Percentiles rank a stretch among this genome's conserved stretches.
phyloP scores from a whole-genome alignment of 1,140 invertebrate genomes.

The Drosophila rufa region DNA sequence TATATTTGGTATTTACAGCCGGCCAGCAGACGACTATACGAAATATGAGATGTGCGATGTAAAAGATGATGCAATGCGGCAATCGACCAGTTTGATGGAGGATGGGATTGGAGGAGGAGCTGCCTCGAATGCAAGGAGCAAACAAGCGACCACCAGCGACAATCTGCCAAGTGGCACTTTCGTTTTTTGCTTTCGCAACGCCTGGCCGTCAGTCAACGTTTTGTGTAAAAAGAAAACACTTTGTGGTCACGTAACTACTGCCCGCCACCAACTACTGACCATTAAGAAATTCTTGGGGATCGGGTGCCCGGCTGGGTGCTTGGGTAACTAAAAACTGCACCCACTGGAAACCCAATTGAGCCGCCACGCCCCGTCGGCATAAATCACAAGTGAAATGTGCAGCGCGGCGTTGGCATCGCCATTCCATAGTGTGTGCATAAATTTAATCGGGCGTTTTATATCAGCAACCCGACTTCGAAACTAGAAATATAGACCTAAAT shows the following conservation, averaged over 20 bases:
- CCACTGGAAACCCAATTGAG: slow-evolving; percentile 35
- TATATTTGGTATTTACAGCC: slow-evolving; percentile 81
- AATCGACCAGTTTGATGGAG: slow-evolving; percentile 20
- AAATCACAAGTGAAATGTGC: slow-evolving; percentile 75
- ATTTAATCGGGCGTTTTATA: slow-evolving; percentile 68
- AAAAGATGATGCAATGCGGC: slow-evolving; percentile 69
- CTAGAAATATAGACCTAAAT: slow-evolving; percentile 45
- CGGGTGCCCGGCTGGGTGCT: slow-evolving; percentile 3
- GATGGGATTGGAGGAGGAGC: slow-evolving; percentile 2
- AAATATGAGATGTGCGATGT: slow-evolving; percentile 72
- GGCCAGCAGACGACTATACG: slow-evolving; percentile 27
- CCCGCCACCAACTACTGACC: slow-evolving; percentile 44
- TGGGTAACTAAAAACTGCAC: slow-evolving; percentile 23
- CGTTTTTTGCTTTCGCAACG: slow-evolving; percentile 57
- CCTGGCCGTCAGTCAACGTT: slow-evolving; percentile 27
- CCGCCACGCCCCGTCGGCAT: slow-evolving; percentile 56
- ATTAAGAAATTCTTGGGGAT: slow-evolving; percentile 71
- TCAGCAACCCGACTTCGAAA: slow-evolving; percentile 39
- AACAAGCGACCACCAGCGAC: slow-evolving; percentile 25
- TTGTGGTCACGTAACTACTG: slow-evolving; percentile 65
- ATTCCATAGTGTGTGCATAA: slow-evolving; percentile 57
- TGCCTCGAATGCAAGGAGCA: slow-evolving; percentile 54
- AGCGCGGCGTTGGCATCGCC: slow-evolving; percentile 33
- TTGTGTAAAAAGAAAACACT: slow-evolving; percentile 30
- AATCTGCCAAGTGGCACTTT: slow-evolving; percentile 65